phyloP scores from a whole-genome alignment of 2,888 invertebrate species.

The Eristalis pertinax region DNA sequence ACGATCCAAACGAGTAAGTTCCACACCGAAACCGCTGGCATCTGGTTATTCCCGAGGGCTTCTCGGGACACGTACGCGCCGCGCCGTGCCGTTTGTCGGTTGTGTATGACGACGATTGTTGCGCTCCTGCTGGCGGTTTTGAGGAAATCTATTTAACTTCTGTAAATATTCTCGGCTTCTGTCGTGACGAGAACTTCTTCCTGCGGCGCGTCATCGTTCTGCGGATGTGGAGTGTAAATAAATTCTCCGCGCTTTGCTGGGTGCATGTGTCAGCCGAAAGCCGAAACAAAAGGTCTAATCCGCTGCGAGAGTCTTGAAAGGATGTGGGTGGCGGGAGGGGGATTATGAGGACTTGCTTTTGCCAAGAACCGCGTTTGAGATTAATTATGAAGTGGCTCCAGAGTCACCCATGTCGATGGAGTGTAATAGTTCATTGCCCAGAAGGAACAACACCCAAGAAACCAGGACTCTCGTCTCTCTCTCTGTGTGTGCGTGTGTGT shows the following conservation, averaged over 20 bases:
- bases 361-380: slow-evolving; percentile 23
- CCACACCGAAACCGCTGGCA: slow-evolving; percentile 26
- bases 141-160: slow-evolving; percentile 43
- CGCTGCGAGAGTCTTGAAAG: not conserved
- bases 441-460: not conserved
- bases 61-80: slow-evolving; percentile 41
- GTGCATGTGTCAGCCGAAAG: slow-evolving; percentile 38
- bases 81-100: not conserved
- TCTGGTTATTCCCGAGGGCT: slow-evolving; percentile 54
- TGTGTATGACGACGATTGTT: slow-evolving; percentile 39
- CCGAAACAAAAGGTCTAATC: slow-evolving; percentile 37
- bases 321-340: not conserved
- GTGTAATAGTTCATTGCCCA: slow-evolving; percentile 27
- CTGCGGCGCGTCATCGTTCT: not conserved
- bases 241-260: not conserved
- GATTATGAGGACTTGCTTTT: slow-evolving; percentile 6
- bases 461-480: not conserved
- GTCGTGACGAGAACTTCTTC: slow-evolving; percentile 14
- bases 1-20: slow-evolving; percentile 58
- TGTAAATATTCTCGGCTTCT: slow-evolving; percentile 34
- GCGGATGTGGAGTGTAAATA: slow-evolving; percentile 33
- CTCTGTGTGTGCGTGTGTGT: not conserved
- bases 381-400: slow-evolving; percentile 30
- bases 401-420: slow-evolving; percentile 26
- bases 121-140: slow-evolving; percentile 43